A percentile compares a stretch with the other conserved stretches of the same genome.
phyloP scores from a whole-genome alignment of 2,888 invertebrate genomes.

The Plagodis pulveraria region DNA sequence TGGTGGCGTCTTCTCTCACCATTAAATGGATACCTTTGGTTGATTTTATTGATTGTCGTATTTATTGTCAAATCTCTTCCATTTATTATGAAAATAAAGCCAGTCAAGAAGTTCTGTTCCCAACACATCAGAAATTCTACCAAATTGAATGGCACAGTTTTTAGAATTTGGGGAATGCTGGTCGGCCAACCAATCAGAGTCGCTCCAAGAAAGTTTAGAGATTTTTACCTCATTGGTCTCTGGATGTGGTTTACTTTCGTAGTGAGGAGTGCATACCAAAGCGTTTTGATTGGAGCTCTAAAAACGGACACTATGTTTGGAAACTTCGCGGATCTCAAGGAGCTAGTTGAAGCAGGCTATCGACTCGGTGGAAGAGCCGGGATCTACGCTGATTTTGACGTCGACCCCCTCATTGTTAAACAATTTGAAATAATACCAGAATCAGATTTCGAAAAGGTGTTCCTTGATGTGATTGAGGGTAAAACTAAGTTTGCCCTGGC shows the following conservation, averaged over 20 bases:
- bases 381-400: constrained; percentile 63
- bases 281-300: constrained; percentile 66
- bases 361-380: constrained; percentile 63
- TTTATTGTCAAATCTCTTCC: constrained; percentile 60
- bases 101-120: constrained; percentile 52
- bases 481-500: constrained; percentile 62
- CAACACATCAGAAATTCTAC: constrained; percentile 56
- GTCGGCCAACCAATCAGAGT: constrained; percentile 65
- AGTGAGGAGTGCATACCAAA: constrained; percentile 68
- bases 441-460: constrained; percentile 55
- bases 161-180: constrained; percentile 66
- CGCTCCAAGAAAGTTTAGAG: constrained; percentile 60
- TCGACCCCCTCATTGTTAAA: constrained; percentile 58
- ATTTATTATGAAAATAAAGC: constrained; percentile 51
- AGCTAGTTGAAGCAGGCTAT: constrained; percentile 58
- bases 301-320: constrained; percentile 63
- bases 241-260: constrained; percentile 75
- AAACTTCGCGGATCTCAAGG: constrained; percentile 58
- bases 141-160: constrained; percentile 53
- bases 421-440: constrained; percentile 61
- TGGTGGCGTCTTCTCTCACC: constrained; percentile 68
- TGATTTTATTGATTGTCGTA: constrained; percentile 55
- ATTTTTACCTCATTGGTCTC: constrained; percentile 64
- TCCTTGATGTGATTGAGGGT: constrained; percentile 57
- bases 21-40: constrained; percentile 66